phyloP scores from a whole-genome alignment of 2,888 invertebrate genomes.

The Agelastica alni region DNA sequence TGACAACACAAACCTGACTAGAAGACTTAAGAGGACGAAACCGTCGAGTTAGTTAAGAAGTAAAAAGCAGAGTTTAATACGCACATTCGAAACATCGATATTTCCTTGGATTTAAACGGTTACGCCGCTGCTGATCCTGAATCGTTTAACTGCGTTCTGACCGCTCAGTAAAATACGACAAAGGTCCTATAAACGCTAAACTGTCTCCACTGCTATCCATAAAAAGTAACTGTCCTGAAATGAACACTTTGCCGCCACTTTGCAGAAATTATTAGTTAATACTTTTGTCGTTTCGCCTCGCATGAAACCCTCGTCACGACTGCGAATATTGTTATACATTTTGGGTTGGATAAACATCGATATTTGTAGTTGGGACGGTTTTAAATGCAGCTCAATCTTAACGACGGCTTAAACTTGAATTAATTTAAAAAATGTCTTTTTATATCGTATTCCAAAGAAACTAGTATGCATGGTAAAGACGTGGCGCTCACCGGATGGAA shows the following conservation, averaged over 20 bases:
- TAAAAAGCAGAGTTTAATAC: too few relatives aligned
- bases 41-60: too few relatives aligned
- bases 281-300: constrained; percentile 33
- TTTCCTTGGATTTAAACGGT: too few relatives aligned
- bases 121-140: background rate
- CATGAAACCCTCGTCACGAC: constrained; percentile 21
- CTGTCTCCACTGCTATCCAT: constrained; percentile 47
- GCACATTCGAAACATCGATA: too few relatives aligned
- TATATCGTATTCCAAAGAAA: too few relatives aligned
- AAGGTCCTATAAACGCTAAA: constrained; percentile 49
- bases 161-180: constrained; percentile 34
- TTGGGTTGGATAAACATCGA: constrained; percentile 20
- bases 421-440: too few relatives aligned
- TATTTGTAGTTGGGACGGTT: background rate
- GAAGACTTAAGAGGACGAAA: too few relatives aligned
- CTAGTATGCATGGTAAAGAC: too few relatives aligned
- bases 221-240: constrained; percentile 47
- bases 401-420: too few relatives aligned
- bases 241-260: constrained; percentile 42
- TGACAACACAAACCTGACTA: too few relatives aligned
- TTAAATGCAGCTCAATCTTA: too few relatives aligned
- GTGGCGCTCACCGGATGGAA: too few relatives aligned
- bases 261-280: constrained; percentile 43
- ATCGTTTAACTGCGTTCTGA: constrained; percentile 13
- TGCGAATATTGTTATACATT: constrained; percentile 22